phyloP scores from a whole-genome alignment of 2,113 vertebrate species.

The Sylvilagus bachmani region DNA sequence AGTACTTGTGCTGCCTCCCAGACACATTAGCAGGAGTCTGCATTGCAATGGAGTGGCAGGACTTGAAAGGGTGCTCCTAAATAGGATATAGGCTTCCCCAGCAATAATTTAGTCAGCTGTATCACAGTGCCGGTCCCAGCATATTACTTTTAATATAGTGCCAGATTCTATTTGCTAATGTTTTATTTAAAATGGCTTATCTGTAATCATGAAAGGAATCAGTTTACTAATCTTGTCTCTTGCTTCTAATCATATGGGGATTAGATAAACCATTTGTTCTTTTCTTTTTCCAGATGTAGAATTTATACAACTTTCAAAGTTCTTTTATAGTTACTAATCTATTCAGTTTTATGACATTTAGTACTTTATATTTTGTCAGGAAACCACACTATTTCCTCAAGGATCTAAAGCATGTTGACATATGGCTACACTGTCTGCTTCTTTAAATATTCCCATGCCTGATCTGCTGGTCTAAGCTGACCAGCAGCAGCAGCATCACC shows the following conservation, averaged over 20 bases:
- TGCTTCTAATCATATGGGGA: neutral
- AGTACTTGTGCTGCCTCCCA: too few species aligned
- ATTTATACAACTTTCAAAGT: slow-evolving; percentile 13
- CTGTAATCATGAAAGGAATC: slow-evolving; percentile 1
- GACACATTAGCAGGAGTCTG: too few species aligned
- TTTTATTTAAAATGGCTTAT: neutral
- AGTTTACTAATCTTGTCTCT: slow-evolving; percentile 11
- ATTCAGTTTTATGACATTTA: neutral
- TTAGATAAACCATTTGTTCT: neutral
- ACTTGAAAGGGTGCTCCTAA: too few species aligned
- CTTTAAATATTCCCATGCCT: neutral
- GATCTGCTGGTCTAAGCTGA: too few species aligned
- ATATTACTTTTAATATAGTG: neutral
- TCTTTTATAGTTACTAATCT: neutral
- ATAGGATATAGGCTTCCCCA: too few species aligned
- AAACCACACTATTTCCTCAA: slow-evolving; percentile 5
- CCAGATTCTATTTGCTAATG: neutral
- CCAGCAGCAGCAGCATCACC: neutral
- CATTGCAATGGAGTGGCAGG: too few species aligned
- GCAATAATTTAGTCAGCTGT: too few species aligned
- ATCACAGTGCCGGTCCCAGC: neutral
- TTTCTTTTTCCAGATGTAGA: neutral
- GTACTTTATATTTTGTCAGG: neutral
- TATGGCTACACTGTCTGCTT: neutral
- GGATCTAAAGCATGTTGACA: neutral